These are phyloP conservation scores for Nemotelus nigrinus DNA, from an alignment of 2,888 invertebrate species.

Conservation along the genomic window DNA sequence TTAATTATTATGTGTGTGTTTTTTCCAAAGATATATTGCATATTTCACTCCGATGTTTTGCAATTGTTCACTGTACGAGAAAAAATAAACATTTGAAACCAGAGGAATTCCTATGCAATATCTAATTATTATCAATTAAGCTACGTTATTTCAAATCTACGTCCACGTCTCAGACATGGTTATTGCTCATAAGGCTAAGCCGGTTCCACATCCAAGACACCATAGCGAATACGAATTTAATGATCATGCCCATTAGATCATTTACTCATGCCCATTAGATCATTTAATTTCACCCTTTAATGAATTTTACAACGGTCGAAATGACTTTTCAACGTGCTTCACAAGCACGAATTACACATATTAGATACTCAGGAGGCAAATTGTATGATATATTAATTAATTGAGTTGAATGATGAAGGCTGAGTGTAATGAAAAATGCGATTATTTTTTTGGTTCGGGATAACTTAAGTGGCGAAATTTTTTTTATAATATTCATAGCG, in stretches of 20 bases:
- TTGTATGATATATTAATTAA: constrained; percentile 18
- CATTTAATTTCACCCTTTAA: neutral
- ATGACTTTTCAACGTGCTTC: neutral
- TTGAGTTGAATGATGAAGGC: neutral
- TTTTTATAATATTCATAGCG: too few relatives aligned
- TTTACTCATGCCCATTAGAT: neutral
- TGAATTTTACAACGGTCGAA: neutral
- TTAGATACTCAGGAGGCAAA: neutral
- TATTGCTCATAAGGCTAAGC: neutral
- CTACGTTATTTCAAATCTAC: neutral
- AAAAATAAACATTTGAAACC: too few relatives aligned
- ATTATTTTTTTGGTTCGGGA: neutral
- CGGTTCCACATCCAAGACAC: neutral
- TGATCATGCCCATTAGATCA: neutral
- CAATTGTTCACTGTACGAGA: too few relatives aligned
- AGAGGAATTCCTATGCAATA: too few relatives aligned
- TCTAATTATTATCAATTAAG: neutral
- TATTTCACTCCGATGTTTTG: too few relatives aligned
- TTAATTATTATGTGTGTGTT: too few relatives aligned
- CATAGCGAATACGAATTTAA: constrained; percentile 17
- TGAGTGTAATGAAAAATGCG: neutral
- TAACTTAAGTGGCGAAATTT: too few relatives aligned
- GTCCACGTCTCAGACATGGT: too few relatives aligned
- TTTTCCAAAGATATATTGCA: too few relatives aligned
- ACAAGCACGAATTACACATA: too few relatives aligned